These are phyloP conservation scores for Carettochelys insculpta DNA, from an alignment of 2,113 vertebrate species.

Conservation along the genomic window DNA sequence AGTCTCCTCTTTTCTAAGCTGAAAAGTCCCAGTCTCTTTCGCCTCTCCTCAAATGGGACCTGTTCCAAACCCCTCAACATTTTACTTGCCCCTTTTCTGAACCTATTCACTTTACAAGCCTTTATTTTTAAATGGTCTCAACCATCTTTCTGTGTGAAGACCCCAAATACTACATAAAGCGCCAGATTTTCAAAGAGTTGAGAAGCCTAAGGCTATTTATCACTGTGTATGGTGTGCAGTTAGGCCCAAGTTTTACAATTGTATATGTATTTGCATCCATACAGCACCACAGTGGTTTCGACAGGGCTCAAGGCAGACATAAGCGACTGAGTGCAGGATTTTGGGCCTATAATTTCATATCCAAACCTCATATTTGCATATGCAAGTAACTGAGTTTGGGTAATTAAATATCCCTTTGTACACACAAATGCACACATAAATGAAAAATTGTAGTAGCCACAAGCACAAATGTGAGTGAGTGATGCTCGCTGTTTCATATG, in stretches of 20 bases:
- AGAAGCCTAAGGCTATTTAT: fast-evolving
- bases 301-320: neutral
- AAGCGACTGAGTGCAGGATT: fast-evolving
- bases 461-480: neutral
- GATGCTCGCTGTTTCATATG: neutral
- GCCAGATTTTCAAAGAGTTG: neutral
- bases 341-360: neutral
- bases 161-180: fast-evolving
- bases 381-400: fast-evolving
- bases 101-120: too few relatives aligned
- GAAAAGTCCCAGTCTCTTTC: too few relatives aligned
- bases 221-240: fast-evolving
- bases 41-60: too few relatives aligned
- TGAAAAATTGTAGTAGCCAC: neutral
- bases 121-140: neutral
- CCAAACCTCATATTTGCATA: neutral
- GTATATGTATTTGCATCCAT: neutral
- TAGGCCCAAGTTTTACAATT: fast-evolving
- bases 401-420: too few relatives aligned
- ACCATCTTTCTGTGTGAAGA: fast-evolving
- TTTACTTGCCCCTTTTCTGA: too few relatives aligned
- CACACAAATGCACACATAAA: neutral
- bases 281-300: neutral
- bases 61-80: too few relatives aligned
- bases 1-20: too few relatives aligned